Conservation (phyloP, 2,113 vertebrate species). For the Gnathonemus echidnorhynchus region DNA sequence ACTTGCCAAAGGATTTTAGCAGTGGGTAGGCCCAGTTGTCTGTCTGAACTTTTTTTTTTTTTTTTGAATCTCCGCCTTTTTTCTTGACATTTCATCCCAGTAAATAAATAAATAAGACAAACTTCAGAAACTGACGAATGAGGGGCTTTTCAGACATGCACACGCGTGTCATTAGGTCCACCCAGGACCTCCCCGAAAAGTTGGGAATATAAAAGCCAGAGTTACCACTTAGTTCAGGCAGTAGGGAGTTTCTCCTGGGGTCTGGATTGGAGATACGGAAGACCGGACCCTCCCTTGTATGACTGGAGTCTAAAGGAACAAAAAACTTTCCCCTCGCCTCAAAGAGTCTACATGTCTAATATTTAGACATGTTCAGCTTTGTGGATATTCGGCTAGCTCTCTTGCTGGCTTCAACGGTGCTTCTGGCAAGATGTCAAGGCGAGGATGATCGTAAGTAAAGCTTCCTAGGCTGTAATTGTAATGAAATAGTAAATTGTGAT, state of each 20-base stretch:
- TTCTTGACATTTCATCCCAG: conserved; percentile 34
- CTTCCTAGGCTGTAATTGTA: not conserved
- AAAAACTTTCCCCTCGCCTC: conserved; percentile 71
- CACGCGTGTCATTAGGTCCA: conserved; percentile 47
- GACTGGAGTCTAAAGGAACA: conserved; percentile 87
- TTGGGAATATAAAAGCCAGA: conserved; percentile 74
- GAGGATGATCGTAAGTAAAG: conserved; percentile 86
- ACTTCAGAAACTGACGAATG: conserved; percentile 68
- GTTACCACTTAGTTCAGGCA: conserved; percentile 71
- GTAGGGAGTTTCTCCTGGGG: conserved; percentile 97
- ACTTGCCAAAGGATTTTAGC: conserved; percentile 29
- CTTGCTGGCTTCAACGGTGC: conserved; percentile 84
- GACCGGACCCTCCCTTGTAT: conserved; percentile 82
- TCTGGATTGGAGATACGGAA: conserved; percentile 78
- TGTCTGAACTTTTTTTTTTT: conserved; percentile 19
- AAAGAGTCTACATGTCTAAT: conserved; percentile 99
- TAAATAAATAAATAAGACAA: conserved; percentile 49
- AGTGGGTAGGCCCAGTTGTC: conserved; percentile 28
- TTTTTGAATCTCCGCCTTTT: conserved; percentile 46
- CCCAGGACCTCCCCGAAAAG: conserved; percentile 66
- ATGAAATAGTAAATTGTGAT: not conserved
- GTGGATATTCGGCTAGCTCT: conserved; percentile 97
- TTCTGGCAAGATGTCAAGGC: conserved; percentile 86
- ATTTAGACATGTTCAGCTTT: conserved; percentile 99
- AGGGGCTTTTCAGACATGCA: conserved; percentile 67